Evolutionary conservation across 2,888 invertebrate species (phyloP).

Genomic region (Sinohyriopsis cumingii): DNA sequence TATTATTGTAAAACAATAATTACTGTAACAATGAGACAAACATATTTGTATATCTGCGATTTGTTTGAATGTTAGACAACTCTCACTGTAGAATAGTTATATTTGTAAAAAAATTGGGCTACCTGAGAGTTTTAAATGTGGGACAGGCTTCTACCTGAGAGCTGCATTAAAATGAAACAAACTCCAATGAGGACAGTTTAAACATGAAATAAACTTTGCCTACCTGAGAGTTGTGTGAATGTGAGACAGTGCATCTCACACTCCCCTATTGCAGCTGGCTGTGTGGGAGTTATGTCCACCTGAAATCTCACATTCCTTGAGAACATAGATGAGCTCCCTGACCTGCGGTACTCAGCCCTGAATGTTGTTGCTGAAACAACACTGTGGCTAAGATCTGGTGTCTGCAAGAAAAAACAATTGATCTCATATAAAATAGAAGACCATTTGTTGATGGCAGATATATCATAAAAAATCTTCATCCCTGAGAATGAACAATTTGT

Average conservation of each 20-base stretch:
- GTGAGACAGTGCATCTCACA: slow-evolving; percentile 87
- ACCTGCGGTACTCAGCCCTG: slow-evolving; percentile 95
- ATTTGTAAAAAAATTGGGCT: not conserved
- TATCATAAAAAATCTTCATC: not conserved
- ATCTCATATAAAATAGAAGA: not conserved
- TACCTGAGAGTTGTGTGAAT: slow-evolving; percentile 94
- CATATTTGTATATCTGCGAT: too few species aligned
- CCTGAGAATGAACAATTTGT: too few species aligned
- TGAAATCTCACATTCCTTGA: slow-evolving; percentile 97
- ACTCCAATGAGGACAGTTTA: not conserved
- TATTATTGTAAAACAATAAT: too few species aligned
- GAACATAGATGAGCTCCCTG: slow-evolving; percentile 93
- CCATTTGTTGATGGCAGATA: not conserved
- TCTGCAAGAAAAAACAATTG: slow-evolving; percentile 52
- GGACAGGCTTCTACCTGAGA: too few species aligned
- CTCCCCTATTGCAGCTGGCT: slow-evolving; percentile 56
- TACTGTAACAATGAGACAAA: too few species aligned
- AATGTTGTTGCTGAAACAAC: slow-evolving; percentile 99
- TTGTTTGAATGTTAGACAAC: not conserved
- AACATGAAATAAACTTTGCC: slow-evolving; percentile 30
- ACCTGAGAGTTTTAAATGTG: too few species aligned
- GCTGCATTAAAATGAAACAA: not conserved
- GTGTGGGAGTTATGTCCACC: slow-evolving; percentile 71
- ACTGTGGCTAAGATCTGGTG: slow-evolving; percentile 80
- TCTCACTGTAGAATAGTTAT: too few species aligned